Base-by-base conservation (phyloP, 2,888 invertebrate genomes). In the Axea sp. region DNA sequence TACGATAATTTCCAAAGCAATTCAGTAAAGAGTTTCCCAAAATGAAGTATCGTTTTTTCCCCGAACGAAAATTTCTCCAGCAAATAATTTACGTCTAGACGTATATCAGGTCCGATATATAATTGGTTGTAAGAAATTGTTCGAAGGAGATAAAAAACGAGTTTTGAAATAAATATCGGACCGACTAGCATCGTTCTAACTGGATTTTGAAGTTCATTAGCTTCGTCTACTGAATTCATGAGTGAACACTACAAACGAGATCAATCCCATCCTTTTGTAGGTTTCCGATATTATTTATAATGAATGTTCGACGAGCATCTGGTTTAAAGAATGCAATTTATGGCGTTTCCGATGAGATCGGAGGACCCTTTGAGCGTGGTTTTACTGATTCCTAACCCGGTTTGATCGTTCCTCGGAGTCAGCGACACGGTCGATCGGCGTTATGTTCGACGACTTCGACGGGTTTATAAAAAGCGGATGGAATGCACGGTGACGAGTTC, bases 391-490 rank as follows among this genome's bases (percentile, higher is more conserved):
- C 51, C 57, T 45, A 55, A 57, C 65, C 60, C 33, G 65, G 72
- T 64, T 64, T 45, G 59, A 37, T 45, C 43, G 41, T 49, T 64
- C 64, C 15, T 37, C 57, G 45, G 47, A 67, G 39, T 57, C 15
- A 26, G 9, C 28, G 39, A 31, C 57, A 31, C 11, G 41, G 39
- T 12, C 55, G 69, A 71, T 55, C n/a, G 55, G 71, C 59, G 73
- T 64, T 59, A 65, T 24, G 69, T 72, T 65, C 62, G 64, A 51
- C 51, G 51, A 75, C 51, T 68, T 75, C 39, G 73, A 69, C 51
- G 73, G 33, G 55, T 53, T 35, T 8, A 62, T 76, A 76, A 76
- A 76, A 76, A 76, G 73, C 35, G 65, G 65, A 43, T 30, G 76
- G 76, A 69, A 73, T 76, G 76, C 60, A 45, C 57, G 45, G 57